Evolutionary conservation across 2,113 vertebrate species (phyloP).

Genomic region (Naja naja): DNA sequence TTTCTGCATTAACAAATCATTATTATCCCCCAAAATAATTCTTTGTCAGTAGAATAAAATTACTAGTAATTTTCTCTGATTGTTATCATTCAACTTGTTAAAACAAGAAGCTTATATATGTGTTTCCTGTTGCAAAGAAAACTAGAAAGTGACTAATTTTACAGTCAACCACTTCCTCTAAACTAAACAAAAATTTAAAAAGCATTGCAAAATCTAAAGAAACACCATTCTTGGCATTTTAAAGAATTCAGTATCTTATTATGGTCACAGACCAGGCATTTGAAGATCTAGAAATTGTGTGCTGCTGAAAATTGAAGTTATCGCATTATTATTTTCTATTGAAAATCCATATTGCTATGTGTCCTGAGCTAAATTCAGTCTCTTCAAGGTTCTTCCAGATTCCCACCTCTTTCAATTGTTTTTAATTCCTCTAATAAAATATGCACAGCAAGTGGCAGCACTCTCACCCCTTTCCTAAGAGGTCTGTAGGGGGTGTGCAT

Average conservation of each 20-base stretch:
- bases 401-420: not conserved
- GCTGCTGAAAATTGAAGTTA: not conserved
- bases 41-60: not conserved
- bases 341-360: not conserved
- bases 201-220: not conserved
- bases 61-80: not conserved
- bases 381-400: not conserved
- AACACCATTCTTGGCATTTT: not conserved
- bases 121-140: slow-evolving; percentile 7
- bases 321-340: not conserved
- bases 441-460: not conserved
- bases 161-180: slow-evolving; percentile 2
- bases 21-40: not conserved
- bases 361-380: not conserved
- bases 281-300: not conserved
- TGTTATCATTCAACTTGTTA: not conserved
- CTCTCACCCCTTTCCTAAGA: no score
- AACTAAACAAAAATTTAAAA: not conserved
- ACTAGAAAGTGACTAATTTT: not conserved
- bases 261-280: not conserved
- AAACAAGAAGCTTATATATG: slow-evolving; percentile 10
- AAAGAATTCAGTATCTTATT: no score
- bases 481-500: no score
- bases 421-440: not conserved
- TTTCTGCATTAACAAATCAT: not conserved